Evolutionary conservation across 2,888 invertebrate species (phyloP).

Genomic region (Epirrita christyi): DNA sequence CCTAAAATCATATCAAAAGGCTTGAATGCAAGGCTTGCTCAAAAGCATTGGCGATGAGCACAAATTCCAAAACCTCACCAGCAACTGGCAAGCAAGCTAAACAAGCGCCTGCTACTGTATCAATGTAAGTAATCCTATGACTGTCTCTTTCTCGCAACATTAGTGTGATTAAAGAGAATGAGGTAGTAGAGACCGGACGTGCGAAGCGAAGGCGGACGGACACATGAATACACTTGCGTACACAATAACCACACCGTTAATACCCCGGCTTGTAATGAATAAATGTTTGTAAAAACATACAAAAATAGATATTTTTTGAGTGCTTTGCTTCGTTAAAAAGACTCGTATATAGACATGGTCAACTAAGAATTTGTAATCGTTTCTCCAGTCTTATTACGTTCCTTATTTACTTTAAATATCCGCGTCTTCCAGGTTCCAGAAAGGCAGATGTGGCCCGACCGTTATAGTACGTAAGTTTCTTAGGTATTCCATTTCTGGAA

Average conservation of each 20-base stretch:
- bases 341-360: too few species aligned
- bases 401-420: too few species aligned
- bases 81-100: conserved; percentile 1
- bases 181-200: conserved; percentile 21
- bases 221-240: conserved; percentile 59
- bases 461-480: too few species aligned
- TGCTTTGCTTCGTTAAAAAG: too few species aligned
- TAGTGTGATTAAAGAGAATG: conserved; percentile 7
- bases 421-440: too few species aligned
- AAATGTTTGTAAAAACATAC: conserved; percentile 48
- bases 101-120: conserved; percentile 7
- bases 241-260: conserved; percentile 69
- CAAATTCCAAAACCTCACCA: neutral
- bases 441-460: too few species aligned
- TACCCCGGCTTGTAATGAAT: conserved; percentile 56
- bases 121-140: conserved; percentile 2
- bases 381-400: too few species aligned
- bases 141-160: conserved; percentile 17
- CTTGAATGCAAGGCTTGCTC: too few species aligned
- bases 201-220: conserved; percentile 73
- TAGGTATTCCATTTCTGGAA: too few species aligned
- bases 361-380: too few species aligned
- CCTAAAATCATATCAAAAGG: too few species aligned
- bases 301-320: too few species aligned
- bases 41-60: neutral